Evolutionary conservation across 2,797 vertebrate species (phyloP).

Genomic region (Parauchenoglanis ngamensis): DNA sequence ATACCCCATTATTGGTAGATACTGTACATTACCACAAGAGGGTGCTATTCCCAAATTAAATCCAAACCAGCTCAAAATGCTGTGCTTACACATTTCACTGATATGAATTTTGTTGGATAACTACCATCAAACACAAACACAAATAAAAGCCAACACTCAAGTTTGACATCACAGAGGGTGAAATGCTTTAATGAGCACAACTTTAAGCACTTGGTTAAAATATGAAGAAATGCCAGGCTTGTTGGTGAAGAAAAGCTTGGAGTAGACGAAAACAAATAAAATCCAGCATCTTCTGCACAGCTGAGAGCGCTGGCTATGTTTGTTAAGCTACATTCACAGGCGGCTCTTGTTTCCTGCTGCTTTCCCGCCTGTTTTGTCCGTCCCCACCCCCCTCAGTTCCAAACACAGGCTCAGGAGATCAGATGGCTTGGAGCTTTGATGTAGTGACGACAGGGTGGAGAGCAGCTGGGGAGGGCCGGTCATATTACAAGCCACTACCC

Average conservation of each 20-base stretch:
- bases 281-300: constrained; percentile 35
- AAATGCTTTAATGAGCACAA: not conserved
- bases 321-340: constrained; percentile 69
- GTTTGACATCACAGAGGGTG: not conserved
- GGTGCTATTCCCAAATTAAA: constrained; percentile 46
- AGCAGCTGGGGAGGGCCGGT: constrained; percentile 36
- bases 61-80: not conserved
- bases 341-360: constrained; percentile 68
- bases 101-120: constrained; percentile 24
- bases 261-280: not conserved
- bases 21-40: constrained; percentile 60
- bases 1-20: not conserved
- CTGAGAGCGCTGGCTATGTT: constrained; percentile 53
- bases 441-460: constrained; percentile 30
- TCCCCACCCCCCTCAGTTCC: constrained; percentile 37
- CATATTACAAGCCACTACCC: constrained; percentile 48
- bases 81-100: not conserved
- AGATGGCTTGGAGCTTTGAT: constrained; percentile 36
- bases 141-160: not conserved
- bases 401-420: constrained; percentile 35
- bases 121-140: not conserved
- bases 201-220: constrained; percentile 26
- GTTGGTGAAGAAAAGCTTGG: constrained; percentile 35
- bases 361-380: constrained; percentile 51
- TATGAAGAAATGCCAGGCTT: not conserved